Conservation (phyloP, 2,888 invertebrate genomes). For the Brachypterus glaber region DNA sequence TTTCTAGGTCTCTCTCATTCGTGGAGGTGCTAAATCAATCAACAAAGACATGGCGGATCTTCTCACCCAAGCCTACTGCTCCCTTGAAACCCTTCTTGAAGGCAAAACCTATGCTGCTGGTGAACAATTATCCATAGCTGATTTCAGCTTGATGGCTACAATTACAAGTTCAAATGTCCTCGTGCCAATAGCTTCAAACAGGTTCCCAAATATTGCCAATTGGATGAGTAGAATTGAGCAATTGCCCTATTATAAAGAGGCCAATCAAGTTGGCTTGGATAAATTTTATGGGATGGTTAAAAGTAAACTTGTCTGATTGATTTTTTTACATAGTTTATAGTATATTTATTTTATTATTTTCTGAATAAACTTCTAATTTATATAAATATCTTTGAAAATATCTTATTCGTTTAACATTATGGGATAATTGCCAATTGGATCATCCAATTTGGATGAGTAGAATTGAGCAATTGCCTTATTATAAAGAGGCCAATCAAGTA, state of each 20-base stretch:
- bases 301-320: constrained; percentile 19
- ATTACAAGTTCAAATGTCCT: constrained; percentile 18
- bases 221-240: constrained; percentile 24
- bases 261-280: constrained; percentile 24
- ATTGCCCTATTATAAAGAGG: constrained; percentile 25
- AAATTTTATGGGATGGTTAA: constrained; percentile 22
- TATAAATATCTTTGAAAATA: too few relatives aligned
- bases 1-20: constrained; percentile 27
- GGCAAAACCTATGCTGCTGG: constrained; percentile 26
- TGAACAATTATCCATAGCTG: constrained; percentile 24
- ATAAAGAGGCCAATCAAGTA: constrained; percentile 22
- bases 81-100: constrained; percentile 37
- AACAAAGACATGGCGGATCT: too few relatives aligned
- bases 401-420: too few relatives aligned
- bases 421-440: too few relatives aligned
- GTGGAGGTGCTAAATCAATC: constrained; percentile 31
- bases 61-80: constrained; percentile 36
- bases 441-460: constrained; percentile 23
- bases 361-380: too few relatives aligned
- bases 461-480: constrained; percentile 26
- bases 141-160: constrained; percentile 23
- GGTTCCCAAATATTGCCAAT: constrained; percentile 34
- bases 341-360: too few relatives aligned
- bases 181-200: constrained; percentile 31
- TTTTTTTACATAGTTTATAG: too few relatives aligned